Evolutionary conservation across 2,797 vertebrate genomes (phyloP).

Genomic region (Diceros bicornis): DNA sequence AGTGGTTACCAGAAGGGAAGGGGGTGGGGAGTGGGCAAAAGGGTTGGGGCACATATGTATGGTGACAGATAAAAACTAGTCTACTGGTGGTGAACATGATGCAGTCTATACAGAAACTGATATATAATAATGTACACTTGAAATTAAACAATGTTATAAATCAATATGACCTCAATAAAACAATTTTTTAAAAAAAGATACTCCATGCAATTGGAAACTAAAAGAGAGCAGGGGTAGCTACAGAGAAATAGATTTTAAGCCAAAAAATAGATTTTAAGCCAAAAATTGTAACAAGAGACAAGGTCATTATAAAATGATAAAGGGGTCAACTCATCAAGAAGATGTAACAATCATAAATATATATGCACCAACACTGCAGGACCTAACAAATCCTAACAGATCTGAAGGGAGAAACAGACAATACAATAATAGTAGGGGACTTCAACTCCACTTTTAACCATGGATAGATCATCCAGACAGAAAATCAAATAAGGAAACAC

Average conservation of each 20-base stretch:
- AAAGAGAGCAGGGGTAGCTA: background rate
- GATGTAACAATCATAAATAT: background rate
- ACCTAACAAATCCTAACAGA: background rate
- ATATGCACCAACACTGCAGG: background rate
- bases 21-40: background rate
- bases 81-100: too few species aligned
- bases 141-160: too few species aligned
- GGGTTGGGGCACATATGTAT: too few species aligned
- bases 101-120: too few species aligned
- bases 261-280: background rate
- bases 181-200: too few species aligned
- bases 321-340: background rate
- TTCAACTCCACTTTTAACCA: background rate
- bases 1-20: background rate
- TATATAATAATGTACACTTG: too few species aligned
- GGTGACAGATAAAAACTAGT: too few species aligned
- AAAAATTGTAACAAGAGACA: background rate
- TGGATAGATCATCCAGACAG: background rate
- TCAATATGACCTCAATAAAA: too few species aligned
- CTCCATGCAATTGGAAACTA: background rate
- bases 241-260: background rate
- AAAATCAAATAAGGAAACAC: background rate
- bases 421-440: background rate
- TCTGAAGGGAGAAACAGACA: background rate
- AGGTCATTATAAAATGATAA: background rate